Base-by-base conservation (phyloP, 2,888 invertebrate species). In the Drosophila anomalata region DNA sequence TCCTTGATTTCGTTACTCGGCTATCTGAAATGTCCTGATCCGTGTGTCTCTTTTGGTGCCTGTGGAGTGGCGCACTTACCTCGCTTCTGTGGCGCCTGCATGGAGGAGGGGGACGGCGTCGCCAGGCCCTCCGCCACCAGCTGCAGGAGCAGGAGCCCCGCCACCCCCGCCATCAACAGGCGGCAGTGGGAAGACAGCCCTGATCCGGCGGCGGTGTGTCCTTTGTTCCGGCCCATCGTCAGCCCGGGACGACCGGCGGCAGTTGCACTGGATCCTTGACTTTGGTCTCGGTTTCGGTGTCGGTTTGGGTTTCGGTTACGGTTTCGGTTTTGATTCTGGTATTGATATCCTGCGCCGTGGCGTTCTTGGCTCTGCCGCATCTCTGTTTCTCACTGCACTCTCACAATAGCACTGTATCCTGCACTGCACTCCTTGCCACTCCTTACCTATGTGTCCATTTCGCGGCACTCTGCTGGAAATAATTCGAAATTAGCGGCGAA, bases 1-100 rank as follows among this genome's bases (percentile, higher is more conserved):
- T 14, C 39, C 14, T 12, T 36, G 36, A 36, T 29, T 29, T 29
- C 9, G 29, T 9, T 29, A 29, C 29, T 29, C 2, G 29, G 36
- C 5, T n/a, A 36, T 36, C 5, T 12, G 5, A 36, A 36, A 36
- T 11, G 11, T 36, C 12, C 12, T 36, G 9, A 29, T 29, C 29
- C 3, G n/a, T 36, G 17, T 11, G 3, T 20, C 3, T 3, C 46
- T 55, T 46, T 22, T 11, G 22, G 11, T 12, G 11, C 6, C 20
- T 59, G 50, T 3, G 20, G 22, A 20, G 9, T 24, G 11, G 44
- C 8, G 42, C 47, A 54, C 87, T 88, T 81, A 92, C 92, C 92
- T 92, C 92, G 76, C 83, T 92, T 92, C 72, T 92, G 92, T 73
- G 90, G 90, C 71, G 91, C 81, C 78, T 91, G 90, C 87, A 91